phyloP scores from a whole-genome alignment of 1,140 invertebrate species.

The Drosophila grimshawi region DNA sequence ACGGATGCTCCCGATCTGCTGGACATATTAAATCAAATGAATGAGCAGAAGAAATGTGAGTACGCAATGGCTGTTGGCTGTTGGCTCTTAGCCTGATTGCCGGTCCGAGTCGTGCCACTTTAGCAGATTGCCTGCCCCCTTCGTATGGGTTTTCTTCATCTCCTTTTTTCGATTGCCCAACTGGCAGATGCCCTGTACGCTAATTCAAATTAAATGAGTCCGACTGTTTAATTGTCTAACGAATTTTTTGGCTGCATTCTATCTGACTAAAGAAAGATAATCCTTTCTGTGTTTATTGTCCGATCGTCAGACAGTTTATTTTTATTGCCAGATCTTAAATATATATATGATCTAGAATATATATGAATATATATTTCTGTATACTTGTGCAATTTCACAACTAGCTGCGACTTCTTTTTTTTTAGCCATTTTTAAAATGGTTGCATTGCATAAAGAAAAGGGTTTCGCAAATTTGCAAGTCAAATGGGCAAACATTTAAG shows the following conservation, averaged over 20 bases:
- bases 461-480: constrained; percentile 51
- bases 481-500: constrained; percentile 33
- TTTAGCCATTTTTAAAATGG: neutral
- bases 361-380: no score
- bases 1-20: constrained; percentile 36
- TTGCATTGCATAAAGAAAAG: constrained; percentile 17
- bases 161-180: neutral
- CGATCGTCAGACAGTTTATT: no score
- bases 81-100: constrained; percentile 3
- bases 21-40: constrained; percentile 49
- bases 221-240: no score
- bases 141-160: no score
- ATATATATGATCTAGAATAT: no score
- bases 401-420: neutral
- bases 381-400: no score
- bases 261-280: no score
- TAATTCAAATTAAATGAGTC: neutral
- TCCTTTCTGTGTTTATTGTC: no score
- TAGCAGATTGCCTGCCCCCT: constrained; percentile 31
- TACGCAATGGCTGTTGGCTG: constrained; percentile 1
- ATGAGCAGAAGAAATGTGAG: constrained; percentile 42
- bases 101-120: constrained; percentile 25
- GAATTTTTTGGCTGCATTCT: no score
- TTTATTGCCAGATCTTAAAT: no score
- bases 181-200: neutral